Base-by-base conservation (phyloP, 2,888 invertebrate genomes). In the Galerucella calmariensis region DNA sequence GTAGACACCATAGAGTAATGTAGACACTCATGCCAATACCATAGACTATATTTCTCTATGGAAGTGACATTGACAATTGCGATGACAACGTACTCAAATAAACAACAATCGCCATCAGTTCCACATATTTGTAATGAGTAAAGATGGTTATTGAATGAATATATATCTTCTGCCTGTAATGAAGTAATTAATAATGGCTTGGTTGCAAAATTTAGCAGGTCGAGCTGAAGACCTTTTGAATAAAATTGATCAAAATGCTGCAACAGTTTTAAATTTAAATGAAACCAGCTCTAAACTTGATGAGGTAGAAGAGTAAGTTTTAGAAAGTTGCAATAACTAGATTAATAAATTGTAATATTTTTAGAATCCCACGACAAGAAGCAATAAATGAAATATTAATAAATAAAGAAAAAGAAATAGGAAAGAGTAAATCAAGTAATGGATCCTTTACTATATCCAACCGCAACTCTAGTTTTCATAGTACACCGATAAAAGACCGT, bases 241-340 rank as follows among this genome's bases (percentile, higher is more conserved):
- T 85, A 92, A 92, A 86, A 91, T 94, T 70, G 94, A 94, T 84
- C 90, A 93, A 85, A 92, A 92, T 84, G 93, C 94, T 16, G 94
- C 93, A 2, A 90, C 90, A 56, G 93, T 91, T 56, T 87, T 92
- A 78, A 85, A 83, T 56, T 87, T 92, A 78, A 85, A 83, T 74
- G 86, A 86, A 72, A 66, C 75, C 4, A 77, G 63, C 72, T 69
- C 69, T 24, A 76, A 74, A 71, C 66, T 74, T 58, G 56, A 8
- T 20, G 78, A 78, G 62, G 20, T 44, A 10, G 62, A 69, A 51
- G 77, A 76, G 77, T 79, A 59, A 66, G 73, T 69, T 58, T 51
- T 24, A 58, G 65, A 14, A 14, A 46, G 44, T 35, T 24, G 9
- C 61, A 51, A 46, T 44, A 61, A 41, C 51, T 44, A 65, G n/a